Base-by-base conservation (phyloP, 2,888 invertebrate genomes). In the Pandemis cinnamomeana region DNA sequence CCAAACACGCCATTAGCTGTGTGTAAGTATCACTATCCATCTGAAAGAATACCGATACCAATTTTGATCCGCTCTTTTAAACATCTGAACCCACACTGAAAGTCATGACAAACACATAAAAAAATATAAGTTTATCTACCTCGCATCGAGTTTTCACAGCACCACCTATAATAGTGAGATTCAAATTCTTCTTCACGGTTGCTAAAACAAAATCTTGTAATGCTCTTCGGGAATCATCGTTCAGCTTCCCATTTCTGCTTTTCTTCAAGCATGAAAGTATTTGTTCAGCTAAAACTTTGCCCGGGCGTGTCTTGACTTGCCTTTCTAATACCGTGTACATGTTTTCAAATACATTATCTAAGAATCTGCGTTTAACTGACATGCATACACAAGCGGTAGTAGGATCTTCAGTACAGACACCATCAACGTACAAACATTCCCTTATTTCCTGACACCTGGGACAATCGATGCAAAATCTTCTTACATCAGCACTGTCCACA, bases 101-200 rank as follows among this genome's bases (percentile, higher is more conserved):
- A 36, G 27, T 36, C 27, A 36, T 36, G 27, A 36, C 27, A 4
- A 36, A 36, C 27, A 36, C 27, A 36, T 20, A 36, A 36, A 36
- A 36, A 36, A 36, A 36, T 36, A 36, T 7, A 15, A 6, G 53
- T 44, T 48, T 11, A 48, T 48, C 5, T 79, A 92, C 93, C 87
- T 94, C 93, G 78, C 94, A 94, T 76, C 93, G 86, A 2, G 94
- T 94, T 77, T 93, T 94, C 2, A 92, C 89, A 68, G 94, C 93
- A 48, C 93, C 94, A 61, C 93, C 93, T 55, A 93, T 83, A 36
- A 94, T 90, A 0, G 92, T 92, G 75, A 91, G 82, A 80, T 91
- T 90, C 77, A 93, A 87, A 83, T 93, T 90, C 78, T 88, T 89
- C 77, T 88, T 92, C 0, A 93, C 85, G 0, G 86, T 86, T 11